Percentiles rank a stretch among this genome's conserved stretches.
Evolutionary conservation across 2,797 vertebrate species (phyloP).

Genomic region (Chelon labrosus): DNA sequence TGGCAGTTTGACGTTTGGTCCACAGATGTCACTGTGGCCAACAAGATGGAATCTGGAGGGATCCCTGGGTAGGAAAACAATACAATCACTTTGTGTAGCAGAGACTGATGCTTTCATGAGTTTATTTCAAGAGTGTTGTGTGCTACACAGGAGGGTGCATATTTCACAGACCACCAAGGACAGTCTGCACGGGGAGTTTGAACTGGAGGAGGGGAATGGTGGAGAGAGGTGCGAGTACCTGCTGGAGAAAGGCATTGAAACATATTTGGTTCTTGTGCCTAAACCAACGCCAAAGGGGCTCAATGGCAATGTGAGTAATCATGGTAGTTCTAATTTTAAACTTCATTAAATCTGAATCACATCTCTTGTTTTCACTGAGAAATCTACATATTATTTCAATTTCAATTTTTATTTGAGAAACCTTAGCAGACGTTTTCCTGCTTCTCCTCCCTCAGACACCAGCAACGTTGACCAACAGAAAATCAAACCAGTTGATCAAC

Average conservation of each 20-base stretch:
- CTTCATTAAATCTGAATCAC: neutral
- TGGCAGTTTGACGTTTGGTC: constrained; percentile 99
- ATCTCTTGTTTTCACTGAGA: neutral
- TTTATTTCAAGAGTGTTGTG: constrained; percentile 19
- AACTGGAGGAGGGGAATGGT: constrained; percentile 91
- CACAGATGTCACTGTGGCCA: constrained; percentile 95
- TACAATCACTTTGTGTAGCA: no score
- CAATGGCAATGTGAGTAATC: constrained; percentile 85
- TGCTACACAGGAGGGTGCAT: constrained; percentile 89
- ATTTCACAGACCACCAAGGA: constrained; percentile 95
- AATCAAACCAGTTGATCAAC: constrained; percentile 87
- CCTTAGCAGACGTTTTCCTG: neutral
- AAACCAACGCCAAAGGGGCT: constrained; percentile 80
- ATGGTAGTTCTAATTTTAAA: no score
- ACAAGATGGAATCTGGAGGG: constrained; percentile 97
- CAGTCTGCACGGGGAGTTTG: constrained; percentile 92
- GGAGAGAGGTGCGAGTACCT: constrained; percentile 93
- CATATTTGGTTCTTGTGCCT: constrained; percentile 89
- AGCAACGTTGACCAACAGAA: constrained; percentile 78
- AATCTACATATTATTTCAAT: neutral
- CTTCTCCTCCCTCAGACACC: constrained; percentile 66
- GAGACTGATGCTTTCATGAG: neutral
- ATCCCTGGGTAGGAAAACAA: constrained; percentile 88
- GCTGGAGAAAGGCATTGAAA: constrained; percentile 94
- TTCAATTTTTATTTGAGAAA: neutral